A percentile compares a stretch with the other conserved stretches of the same genome.
Conservation (phyloP, 2,888 invertebrate genomes). For the Acrobasis repandana region DNA sequence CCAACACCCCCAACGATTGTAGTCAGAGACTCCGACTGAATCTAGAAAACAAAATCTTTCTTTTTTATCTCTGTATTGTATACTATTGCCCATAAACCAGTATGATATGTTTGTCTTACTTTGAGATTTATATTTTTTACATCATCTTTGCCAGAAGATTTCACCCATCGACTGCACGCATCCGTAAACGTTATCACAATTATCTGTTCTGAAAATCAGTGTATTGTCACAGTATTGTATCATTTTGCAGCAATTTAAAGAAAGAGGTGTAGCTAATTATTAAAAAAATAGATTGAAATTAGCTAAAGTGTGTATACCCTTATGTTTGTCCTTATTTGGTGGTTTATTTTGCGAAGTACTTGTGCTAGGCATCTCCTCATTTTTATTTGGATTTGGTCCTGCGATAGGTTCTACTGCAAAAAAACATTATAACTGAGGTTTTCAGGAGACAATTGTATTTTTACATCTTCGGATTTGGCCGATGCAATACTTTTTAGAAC, state of each 20-base stretch:
- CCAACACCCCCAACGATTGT: constrained; percentile 86
- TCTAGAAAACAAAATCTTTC: constrained; percentile 39
- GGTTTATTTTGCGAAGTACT: constrained; percentile 50
- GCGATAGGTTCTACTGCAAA: constrained; percentile 40
- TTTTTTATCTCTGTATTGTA: no score
- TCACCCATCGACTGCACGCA: constrained; percentile 77
- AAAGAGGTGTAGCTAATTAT: no score
- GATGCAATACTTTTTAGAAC: no score
- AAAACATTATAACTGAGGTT: background rate
- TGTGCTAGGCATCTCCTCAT: constrained; percentile 35
- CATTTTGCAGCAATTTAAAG: background rate
- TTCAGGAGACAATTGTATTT: background rate
- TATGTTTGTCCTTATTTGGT: constrained; percentile 36
- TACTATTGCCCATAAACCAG: no score
- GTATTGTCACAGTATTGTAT: background rate
- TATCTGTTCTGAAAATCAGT: constrained; percentile 38
- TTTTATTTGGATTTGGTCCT: constrained; percentile 24
- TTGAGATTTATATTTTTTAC: constrained; percentile 70
- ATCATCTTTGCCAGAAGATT: constrained; percentile 65
- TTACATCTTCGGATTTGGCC: no score
- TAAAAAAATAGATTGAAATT: background rate
- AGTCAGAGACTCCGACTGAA: constrained; percentile 69
- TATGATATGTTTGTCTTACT: constrained; percentile 44
- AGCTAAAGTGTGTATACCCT: constrained; percentile 32
- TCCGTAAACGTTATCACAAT: constrained; percentile 62